Evolutionary conservation across 2,888 invertebrate species (phyloP).

Genomic region (Nymphalis urticae): DNA sequence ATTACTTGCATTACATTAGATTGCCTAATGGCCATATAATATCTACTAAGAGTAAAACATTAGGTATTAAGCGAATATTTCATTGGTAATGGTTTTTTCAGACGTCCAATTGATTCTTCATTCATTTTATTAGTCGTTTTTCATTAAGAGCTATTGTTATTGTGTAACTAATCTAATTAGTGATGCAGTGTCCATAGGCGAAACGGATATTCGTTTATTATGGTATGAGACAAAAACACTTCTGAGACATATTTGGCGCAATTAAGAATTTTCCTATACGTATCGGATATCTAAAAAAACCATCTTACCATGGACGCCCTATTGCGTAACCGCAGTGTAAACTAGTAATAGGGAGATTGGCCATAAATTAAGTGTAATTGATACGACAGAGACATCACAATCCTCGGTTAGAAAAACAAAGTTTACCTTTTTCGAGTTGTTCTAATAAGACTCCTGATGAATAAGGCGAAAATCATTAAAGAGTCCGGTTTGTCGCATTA

Average conservation of each 20-base stretch:
- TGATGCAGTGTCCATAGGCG: not conserved
- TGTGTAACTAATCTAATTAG: not conserved
- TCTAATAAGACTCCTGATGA: constrained; percentile 39
- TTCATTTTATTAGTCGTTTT: not conserved
- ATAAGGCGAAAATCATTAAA: constrained; percentile 44
- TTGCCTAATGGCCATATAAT: constrained; percentile 10
- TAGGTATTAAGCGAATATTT: not conserved
- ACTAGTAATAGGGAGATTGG: constrained; percentile 37
- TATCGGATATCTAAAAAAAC: constrained; percentile 14
- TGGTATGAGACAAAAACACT: constrained; percentile 12
- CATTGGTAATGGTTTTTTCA: not conserved
- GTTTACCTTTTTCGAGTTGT: constrained; percentile 37
- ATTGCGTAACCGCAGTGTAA: constrained; percentile 26
- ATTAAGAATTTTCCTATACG: constrained; percentile 20
- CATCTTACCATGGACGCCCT: constrained; percentile 13
- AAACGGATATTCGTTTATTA: constrained; percentile 8
- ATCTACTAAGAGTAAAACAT: not conserved
- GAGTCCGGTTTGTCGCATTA: constrained; percentile 39
- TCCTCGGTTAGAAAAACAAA: constrained; percentile 34
- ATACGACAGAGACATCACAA: constrained; percentile 42
- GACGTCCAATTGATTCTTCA: not conserved
- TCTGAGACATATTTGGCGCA: constrained; percentile 21
- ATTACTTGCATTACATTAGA: constrained; percentile 27
- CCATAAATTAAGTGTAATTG: constrained; percentile 41
- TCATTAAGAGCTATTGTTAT: not conserved